Evolutionary conservation across 2,113 vertebrate species (phyloP), one percentile per base, ranked within the genome.

Genomic region (Alexandromys fortis): DNA sequence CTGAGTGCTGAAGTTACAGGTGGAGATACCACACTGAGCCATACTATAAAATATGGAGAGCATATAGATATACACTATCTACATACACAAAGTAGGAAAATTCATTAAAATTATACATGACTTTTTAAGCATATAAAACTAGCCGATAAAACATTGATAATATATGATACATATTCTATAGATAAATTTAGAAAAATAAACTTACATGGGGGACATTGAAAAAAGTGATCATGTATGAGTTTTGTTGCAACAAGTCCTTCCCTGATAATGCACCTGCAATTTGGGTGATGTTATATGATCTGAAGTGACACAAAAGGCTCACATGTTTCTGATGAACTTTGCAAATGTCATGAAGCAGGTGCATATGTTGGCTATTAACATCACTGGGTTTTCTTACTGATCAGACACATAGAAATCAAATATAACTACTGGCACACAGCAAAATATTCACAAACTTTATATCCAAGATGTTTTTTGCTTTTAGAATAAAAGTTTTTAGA

Each of bases 261-360:
- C 97, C 94, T 97, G 97, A 98, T 98, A 97, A 98, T 63, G 47
- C 77, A 89, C 87, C 96, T 97, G 89, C 95, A 98, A 98, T 97
- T 98, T 96, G 0, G 45, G 49, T 95, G 97, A 98, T 97, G 87
- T 89, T 92, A 49, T 82, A 89, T 52, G 26, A 45, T 97, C 96
- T 92, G 93, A 90, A 91, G 1, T 68, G 95, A 98, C 92, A 96
- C 45, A 95, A 92, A 98, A 98, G 97, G 82, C 98, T 89, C 73
- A 98, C 98, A 61, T 90, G 93, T 7, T 97, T 87, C 96, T 97
- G 88, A 94, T 98, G 98, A 99, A 98, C 98, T 98, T 98, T 97
- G 72, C 95, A 97, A 98, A 98, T 97, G 91, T 88, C 96, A 98
- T 77, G n/a, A 35, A 96, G 76, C 94, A 98, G 94, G 90, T 95